These are phyloP conservation scores for Platycnemis pennipes DNA, from an alignment of 2,888 invertebrate genomes.

Conservation along the genomic window DNA sequence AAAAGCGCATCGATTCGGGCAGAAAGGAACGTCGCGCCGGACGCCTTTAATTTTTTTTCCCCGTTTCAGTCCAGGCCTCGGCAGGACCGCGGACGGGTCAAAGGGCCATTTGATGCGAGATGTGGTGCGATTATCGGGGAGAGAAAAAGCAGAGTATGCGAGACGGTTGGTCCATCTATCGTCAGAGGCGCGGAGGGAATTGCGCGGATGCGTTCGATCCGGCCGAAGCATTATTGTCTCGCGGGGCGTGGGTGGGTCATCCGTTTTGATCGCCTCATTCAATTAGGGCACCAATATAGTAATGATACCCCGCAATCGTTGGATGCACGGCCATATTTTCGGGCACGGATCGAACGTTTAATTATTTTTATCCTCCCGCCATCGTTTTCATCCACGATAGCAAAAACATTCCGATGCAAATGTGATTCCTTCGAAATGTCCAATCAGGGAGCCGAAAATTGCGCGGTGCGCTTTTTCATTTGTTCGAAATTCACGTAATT, in stretches of 20 bases:
- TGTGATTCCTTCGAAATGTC: slow-evolving; percentile 23
- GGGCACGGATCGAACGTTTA: slow-evolving; percentile 6
- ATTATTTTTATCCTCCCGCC: not conserved
- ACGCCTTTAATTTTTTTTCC: slow-evolving; percentile 2
- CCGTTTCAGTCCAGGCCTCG: not conserved
- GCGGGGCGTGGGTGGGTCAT: not conserved
- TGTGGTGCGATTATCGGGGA: not conserved
- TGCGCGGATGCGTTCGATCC: not conserved
- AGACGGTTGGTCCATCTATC: slow-evolving; percentile 13
- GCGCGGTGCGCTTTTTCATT: not conserved
- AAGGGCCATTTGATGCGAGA: not conserved
- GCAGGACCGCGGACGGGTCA: not conserved
- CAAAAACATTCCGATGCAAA: slow-evolving; percentile 58
- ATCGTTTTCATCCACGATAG: not conserved
- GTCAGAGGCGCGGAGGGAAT: not conserved
- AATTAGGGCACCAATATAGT: slow-evolving; percentile 50
- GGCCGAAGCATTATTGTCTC: not conserved
- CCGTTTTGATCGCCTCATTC: slow-evolving; percentile 30
- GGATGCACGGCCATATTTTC: slow-evolving; percentile 8
- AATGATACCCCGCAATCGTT: slow-evolving; percentile 28
- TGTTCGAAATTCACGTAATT: not conserved
- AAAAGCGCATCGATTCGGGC: not conserved
- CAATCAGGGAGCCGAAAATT: slow-evolving; percentile 15
- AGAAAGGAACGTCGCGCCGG: not conserved
- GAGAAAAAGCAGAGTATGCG: not conserved